A percentile compares a stretch with the other conserved stretches of the same genome.
Conservation (phyloP, 2,113 vertebrate genomes). For the Tragulus kanchil region DNA sequence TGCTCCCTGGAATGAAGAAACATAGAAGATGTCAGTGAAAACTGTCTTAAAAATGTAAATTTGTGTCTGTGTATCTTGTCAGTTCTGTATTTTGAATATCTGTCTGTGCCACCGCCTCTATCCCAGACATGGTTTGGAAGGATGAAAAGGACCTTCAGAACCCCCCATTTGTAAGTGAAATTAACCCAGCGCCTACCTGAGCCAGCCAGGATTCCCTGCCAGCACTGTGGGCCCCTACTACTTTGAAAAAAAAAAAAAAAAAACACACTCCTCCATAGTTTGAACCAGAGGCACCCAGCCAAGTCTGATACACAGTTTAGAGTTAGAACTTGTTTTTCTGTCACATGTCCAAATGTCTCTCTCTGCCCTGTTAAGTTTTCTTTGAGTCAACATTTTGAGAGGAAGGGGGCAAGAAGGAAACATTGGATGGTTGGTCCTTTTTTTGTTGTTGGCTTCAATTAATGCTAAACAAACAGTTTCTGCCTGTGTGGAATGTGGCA, state of each 20-base stretch:
- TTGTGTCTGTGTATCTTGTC: background rate
- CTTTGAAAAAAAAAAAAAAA: conserved; percentile 52
- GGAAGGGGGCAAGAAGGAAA: conserved; percentile 59
- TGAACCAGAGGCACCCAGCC: conserved; percentile 45
- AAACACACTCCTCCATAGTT: background rate
- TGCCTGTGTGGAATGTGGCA: conserved; percentile 55
- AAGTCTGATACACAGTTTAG: conserved; percentile 69
- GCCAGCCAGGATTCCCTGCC: background rate
- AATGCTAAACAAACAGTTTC: conserved; percentile 65
- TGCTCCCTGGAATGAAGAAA: background rate
- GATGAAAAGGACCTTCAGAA: background rate
- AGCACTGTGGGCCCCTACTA: background rate
- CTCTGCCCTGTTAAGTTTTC: conserved; percentile 52
- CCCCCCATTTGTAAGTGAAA: conserved; percentile 17
- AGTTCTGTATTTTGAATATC: background rate
- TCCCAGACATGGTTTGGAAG: background rate
- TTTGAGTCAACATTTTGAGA: conserved; percentile 73
- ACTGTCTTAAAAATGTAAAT: background rate
- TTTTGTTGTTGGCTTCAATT: conserved; percentile 37
- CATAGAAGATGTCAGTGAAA: background rate
- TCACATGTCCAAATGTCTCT: conserved; percentile 65
- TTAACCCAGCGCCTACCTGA: background rate
- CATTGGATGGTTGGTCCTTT: background rate
- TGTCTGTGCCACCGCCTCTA: background rate
- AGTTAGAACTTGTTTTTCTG: conserved; percentile 79